Evolutionary conservation across 2,113 vertebrate species (phyloP).

Genomic region (Albula glossodonta): DNA sequence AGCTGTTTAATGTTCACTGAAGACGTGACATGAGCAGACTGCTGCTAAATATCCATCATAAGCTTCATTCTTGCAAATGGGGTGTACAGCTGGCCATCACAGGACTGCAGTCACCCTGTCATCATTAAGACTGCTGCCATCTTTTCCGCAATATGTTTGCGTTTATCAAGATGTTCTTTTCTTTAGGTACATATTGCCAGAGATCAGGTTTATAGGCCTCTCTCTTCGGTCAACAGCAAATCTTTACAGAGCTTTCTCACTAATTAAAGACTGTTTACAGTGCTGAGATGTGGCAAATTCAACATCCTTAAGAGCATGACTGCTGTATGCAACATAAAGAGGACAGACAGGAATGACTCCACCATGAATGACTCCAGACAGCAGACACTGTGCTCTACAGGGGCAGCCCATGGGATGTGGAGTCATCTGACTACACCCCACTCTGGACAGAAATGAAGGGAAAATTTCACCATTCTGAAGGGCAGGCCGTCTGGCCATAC

Average conservation of each 20-base stretch:
- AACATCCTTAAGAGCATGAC: neutral
- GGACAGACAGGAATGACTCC: neutral
- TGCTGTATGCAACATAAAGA: neutral
- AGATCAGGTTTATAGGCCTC: neutral
- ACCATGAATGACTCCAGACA: neutral
- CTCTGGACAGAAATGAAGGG: neutral
- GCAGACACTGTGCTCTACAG: neutral
- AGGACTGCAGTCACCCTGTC: too few species aligned
- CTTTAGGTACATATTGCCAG: too few species aligned
- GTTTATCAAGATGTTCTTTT: too few species aligned
- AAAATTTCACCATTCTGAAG: neutral
- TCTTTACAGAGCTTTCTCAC: neutral
- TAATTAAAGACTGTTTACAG: neutral
- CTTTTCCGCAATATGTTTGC: too few species aligned
- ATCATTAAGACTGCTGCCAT: too few species aligned
- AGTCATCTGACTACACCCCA: constrained; percentile 32
- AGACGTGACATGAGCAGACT: too few species aligned
- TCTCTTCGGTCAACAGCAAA: neutral
- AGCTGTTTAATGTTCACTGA: too few species aligned
- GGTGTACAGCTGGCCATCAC: too few species aligned
- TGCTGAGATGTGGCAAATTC: neutral
- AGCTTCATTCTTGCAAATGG: too few species aligned
- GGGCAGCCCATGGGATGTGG: constrained; percentile 17
- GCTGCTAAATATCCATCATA: too few species aligned
- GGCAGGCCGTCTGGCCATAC: neutral